Conservation (phyloP, 2,888 invertebrate species). For the Drosophila maculinotata region DNA sequence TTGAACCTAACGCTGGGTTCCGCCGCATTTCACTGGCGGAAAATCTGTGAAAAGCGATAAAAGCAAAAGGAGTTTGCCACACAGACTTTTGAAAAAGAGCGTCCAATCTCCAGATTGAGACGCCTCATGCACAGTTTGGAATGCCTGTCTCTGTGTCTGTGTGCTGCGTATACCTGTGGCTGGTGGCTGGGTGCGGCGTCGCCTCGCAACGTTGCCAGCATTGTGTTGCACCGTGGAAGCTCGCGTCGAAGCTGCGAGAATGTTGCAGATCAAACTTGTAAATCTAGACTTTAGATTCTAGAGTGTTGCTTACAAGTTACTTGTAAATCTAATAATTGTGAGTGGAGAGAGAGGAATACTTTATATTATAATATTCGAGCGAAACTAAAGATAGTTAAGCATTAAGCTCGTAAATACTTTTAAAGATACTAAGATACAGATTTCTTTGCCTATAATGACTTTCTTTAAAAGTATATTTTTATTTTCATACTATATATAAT, state of each 20-base stretch:
- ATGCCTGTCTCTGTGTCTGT: conserved; percentile 32
- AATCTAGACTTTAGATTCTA: no score
- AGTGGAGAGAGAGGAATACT: no score
- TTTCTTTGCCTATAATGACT: no score
- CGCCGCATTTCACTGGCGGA: conserved; percentile 59
- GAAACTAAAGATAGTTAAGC: no score
- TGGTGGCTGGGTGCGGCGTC: conserved; percentile 33
- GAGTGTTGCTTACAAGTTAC: no score
- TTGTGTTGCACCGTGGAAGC: conserved; percentile 22
- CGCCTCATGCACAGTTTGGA: conserved; percentile 59
- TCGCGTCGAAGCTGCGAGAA: neutral
- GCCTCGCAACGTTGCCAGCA: neutral
- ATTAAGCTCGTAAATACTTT: no score
- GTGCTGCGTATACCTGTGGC: conserved; percentile 18
- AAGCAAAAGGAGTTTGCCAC: conserved; percentile 56
- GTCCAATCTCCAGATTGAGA: conserved; percentile 45
- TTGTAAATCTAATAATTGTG: no score
- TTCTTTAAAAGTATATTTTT: no score
- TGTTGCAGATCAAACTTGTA: neutral
- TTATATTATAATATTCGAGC: no score
- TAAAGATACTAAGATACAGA: no score
- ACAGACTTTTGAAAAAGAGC: conserved; percentile 6
- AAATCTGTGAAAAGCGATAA: conserved; percentile 80
- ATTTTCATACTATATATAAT: no score
- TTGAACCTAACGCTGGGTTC: conserved; percentile 35